These are phyloP conservation scores for Chloroclystis v-ata DNA, from an alignment of 2,888 invertebrate species.

Conservation along the genomic window DNA sequence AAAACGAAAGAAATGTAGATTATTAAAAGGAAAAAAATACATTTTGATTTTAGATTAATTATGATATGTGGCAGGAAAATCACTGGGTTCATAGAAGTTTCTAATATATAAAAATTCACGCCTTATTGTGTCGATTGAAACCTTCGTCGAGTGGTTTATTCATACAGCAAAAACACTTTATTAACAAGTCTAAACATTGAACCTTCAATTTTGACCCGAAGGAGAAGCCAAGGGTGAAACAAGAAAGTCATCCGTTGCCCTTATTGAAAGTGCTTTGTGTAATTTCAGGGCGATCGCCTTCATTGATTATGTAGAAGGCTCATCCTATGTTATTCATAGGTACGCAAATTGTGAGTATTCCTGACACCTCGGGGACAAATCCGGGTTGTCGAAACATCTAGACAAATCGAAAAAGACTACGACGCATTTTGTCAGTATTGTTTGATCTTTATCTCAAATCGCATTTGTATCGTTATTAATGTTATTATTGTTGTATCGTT, in stretches of 20 bases:
- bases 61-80: no score
- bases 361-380: constrained; percentile 28
- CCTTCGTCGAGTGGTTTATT: background rate
- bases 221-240: background rate
- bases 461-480: no score
- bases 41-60: no score
- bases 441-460: background rate
- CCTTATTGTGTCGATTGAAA: no score
- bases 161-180: background rate
- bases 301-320: constrained; percentile 15
- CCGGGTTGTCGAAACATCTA: constrained; percentile 17
- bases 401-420: background rate
- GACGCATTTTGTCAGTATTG: background rate
- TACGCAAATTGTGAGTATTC: constrained; percentile 25
- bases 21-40: no score
- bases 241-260: background rate
- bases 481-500: no score
- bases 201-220: no score
- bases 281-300: constrained; percentile 1
- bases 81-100: no score
- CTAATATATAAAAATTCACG: no score
- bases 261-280: constrained; percentile 15
- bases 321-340: constrained; percentile 19
- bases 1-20: no score
- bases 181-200: background rate